phyloP scores from a whole-genome alignment of 2,888 invertebrate genomes.

The Diabrotica balteata region DNA sequence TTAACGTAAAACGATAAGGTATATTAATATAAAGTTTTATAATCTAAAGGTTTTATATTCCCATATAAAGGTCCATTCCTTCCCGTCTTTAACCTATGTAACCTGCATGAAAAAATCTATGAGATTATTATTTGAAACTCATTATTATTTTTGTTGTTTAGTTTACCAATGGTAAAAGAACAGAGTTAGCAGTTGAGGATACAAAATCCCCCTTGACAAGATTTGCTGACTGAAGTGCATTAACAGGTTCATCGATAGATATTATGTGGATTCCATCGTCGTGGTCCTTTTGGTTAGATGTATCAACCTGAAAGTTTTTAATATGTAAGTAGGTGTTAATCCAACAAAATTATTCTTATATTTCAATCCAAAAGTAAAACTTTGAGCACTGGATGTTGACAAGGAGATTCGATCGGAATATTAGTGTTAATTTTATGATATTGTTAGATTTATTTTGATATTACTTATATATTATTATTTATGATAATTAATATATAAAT shows the following conservation, averaged over 20 bases:
- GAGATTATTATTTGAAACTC: no score
- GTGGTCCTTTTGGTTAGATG: constrained; percentile 47
- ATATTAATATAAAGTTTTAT: no score
- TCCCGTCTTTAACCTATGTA: no score
- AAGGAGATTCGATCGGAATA: constrained; percentile 20
- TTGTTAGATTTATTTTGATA: no score
- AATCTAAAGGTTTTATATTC: no score
- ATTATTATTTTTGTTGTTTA: no score
- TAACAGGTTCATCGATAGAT: constrained; percentile 58
- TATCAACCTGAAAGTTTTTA: constrained; percentile 50
- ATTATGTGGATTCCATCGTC: constrained; percentile 57
- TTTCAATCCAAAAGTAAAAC: background rate
- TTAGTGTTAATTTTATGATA: background rate
- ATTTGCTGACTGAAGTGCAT: constrained; percentile 57
- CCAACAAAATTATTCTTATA: background rate
- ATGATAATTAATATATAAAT: no score
- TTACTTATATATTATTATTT: no score
- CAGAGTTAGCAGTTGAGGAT: constrained; percentile 46
- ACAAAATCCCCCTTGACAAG: constrained; percentile 55
- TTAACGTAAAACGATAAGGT: no score
- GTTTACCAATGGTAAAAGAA: constrained; percentile 45
- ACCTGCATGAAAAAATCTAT: no score
- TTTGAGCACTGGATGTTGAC: constrained; percentile 3
- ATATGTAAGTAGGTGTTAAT: constrained; percentile 24
- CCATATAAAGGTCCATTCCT: no score